Percentiles rank a stretch among this genome's conserved stretches.
Conservation (phyloP, 1,140 invertebrate species). For the Papilio polytes region DNA sequence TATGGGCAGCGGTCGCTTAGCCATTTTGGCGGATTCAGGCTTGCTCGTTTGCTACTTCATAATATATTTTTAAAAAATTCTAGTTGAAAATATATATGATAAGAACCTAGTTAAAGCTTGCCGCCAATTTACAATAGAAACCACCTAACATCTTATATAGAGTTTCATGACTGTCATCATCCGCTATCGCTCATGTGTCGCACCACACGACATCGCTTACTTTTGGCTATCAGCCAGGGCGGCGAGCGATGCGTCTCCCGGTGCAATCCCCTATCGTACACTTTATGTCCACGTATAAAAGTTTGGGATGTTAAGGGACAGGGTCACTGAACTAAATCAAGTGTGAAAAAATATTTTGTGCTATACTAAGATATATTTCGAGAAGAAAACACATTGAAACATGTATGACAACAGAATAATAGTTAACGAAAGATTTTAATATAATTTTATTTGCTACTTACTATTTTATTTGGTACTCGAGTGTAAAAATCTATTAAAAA, state of each 20-base stretch:
- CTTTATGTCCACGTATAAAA: background rate
- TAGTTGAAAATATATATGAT: background rate
- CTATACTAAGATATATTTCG: no score
- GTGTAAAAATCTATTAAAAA: background rate
- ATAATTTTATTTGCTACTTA: no score
- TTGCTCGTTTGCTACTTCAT: no score
- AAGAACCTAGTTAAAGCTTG: background rate
- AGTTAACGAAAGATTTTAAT: no score
- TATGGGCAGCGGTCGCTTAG: no score
- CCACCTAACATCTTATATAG: no score
- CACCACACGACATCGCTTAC: background rate
- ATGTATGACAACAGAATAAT: no score
- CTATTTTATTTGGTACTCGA: background rate
- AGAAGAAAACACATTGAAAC: no score
- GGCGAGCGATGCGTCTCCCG: background rate
- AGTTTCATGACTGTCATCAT: background rate
- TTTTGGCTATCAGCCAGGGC: background rate
- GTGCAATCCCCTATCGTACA: background rate
- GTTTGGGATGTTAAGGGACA: background rate
- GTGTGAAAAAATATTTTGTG: no score
- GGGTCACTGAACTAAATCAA: background rate
- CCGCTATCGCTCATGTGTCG: background rate
- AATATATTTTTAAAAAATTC: no score
- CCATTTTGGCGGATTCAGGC: no score
- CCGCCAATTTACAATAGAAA: no score